phyloP scores from a whole-genome alignment of 2,888 invertebrate genomes.

The Orchesellides sinensis region DNA sequence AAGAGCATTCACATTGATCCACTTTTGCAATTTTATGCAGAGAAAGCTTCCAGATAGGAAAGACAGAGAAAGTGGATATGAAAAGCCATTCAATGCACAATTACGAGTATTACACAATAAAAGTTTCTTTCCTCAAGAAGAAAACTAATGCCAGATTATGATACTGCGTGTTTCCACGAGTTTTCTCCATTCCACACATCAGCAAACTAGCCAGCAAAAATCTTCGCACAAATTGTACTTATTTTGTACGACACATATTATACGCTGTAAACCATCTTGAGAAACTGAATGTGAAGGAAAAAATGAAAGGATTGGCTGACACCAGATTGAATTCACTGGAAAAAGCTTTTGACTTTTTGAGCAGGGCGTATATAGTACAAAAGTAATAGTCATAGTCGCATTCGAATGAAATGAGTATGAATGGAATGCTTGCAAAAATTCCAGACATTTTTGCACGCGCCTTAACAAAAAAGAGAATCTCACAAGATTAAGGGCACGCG shows the following conservation, averaged over 20 bases:
- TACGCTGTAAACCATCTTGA: not conserved
- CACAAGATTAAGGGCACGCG: slow-evolving; percentile 55
- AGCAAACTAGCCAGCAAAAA: too few species aligned
- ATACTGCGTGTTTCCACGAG: too few species aligned
- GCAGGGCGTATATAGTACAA: too few species aligned
- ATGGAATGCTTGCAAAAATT: slow-evolving; percentile 63
- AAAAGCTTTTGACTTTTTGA: slow-evolving; percentile 30
- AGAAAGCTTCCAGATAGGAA: not conserved
- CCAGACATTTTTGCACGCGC: slow-evolving; percentile 67
- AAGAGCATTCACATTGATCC: slow-evolving; percentile 1
- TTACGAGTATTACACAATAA: slow-evolving; percentile 13
- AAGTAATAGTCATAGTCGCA: too few species aligned
- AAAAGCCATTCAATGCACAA: slow-evolving; percentile 12
- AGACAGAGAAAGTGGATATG: not conserved
- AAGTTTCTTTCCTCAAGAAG: not conserved
- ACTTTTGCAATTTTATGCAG: not conserved
- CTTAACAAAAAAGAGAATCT: slow-evolving; percentile 47
- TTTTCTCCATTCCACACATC: too few species aligned
- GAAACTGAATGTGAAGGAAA: not conserved
- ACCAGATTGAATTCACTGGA: slow-evolving; percentile 47
- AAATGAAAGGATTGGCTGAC: slow-evolving; percentile 22
- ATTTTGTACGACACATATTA: not conserved
- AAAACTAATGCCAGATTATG: too few species aligned
- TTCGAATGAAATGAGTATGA: too few species aligned
- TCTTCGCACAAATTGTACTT: too few species aligned